These are phyloP conservation scores for Arctia plantaginis DNA, from an alignment of 2,888 invertebrate genomes.

Conservation along the genomic window DNA sequence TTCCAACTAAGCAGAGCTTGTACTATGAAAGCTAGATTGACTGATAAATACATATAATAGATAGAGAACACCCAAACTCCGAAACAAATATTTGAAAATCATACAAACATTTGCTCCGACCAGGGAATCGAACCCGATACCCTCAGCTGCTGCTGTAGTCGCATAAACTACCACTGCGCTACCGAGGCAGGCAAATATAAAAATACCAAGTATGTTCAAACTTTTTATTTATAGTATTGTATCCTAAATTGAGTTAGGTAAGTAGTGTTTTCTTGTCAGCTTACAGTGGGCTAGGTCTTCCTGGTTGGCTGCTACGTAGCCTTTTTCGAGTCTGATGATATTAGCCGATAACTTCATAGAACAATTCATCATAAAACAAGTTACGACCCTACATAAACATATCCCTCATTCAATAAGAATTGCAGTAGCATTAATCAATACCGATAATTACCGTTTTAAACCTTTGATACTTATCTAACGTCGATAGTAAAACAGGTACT, in stretches of 20 bases:
- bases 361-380: not conserved
- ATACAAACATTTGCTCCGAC: too few relatives aligned
- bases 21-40: too few relatives aligned
- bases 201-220: too few relatives aligned
- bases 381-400: not conserved
- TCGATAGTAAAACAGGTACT: constrained; percentile 11
- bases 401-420: not conserved
- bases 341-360: not conserved
- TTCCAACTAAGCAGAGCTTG: too few relatives aligned
- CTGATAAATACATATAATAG: too few relatives aligned
- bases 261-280: not conserved
- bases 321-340: not conserved
- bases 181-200: too few relatives aligned
- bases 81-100: too few relatives aligned
- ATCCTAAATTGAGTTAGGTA: not conserved
- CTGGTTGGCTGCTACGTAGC: not conserved
- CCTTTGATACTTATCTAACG: constrained; percentile 7
- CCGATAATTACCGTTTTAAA: constrained; percentile 6
- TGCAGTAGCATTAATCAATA: not conserved
- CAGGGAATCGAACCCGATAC: too few relatives aligned
- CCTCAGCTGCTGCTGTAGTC: too few relatives aligned
- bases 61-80: too few relatives aligned
- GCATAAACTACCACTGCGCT: too few relatives aligned
- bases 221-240: not conserved
- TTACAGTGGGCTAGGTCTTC: not conserved